phyloP scores from a whole-genome alignment of 2,888 invertebrate genomes.

The Lochmaea capreae region DNA sequence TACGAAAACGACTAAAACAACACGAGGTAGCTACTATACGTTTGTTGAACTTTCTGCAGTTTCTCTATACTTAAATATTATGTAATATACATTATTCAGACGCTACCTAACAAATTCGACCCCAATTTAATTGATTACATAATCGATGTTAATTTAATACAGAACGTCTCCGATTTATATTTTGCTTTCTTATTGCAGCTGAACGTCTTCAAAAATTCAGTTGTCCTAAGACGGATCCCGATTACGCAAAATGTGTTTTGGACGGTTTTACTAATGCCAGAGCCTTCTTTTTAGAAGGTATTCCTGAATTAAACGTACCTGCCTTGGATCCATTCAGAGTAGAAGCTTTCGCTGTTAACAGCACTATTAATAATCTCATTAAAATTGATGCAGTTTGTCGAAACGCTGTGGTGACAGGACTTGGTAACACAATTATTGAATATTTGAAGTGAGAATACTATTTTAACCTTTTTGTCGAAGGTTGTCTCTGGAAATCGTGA shows the following conservation, averaged over 20 bases:
- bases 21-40: not conserved
- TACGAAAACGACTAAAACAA: not conserved
- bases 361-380: slow-evolving; percentile 75
- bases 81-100: not conserved
- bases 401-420: slow-evolving; percentile 74
- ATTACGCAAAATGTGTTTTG: slow-evolving; percentile 73
- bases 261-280: slow-evolving; percentile 71
- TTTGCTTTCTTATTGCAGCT: slow-evolving; percentile 67
- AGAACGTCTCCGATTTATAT: not conserved
- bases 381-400: slow-evolving; percentile 75
- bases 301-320: slow-evolving; percentile 77
- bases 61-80: not conserved
- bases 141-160: not conserved
- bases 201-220: slow-evolving; percentile 70
- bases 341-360: slow-evolving; percentile 76
- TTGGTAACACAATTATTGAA: slow-evolving; percentile 73
- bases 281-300: slow-evolving; percentile 72
- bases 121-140: not conserved
- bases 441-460: slow-evolving; percentile 71
- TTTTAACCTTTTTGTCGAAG: not conserved
- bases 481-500: too few relatives aligned
- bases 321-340: slow-evolving; percentile 77
- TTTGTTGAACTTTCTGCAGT: not conserved
- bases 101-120: not conserved
- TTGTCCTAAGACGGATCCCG: slow-evolving; percentile 74